phyloP scores from a whole-genome alignment of 2,797 vertebrate species.

The Paguma larvata region DNA sequence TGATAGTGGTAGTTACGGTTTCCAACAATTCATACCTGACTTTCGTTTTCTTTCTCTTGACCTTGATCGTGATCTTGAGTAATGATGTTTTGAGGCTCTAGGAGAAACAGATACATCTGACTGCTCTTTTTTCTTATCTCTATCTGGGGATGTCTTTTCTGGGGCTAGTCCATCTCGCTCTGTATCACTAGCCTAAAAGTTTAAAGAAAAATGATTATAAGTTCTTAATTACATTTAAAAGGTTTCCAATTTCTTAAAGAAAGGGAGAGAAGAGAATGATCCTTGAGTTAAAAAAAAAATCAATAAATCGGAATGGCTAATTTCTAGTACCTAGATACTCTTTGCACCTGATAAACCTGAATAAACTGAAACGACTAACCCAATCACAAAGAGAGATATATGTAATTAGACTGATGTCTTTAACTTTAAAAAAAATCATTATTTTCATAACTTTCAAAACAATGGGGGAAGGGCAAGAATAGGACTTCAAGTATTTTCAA shows the following conservation, averaged over 20 bases:
- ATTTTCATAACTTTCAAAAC: conserved; percentile 44
- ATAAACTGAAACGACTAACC: not conserved
- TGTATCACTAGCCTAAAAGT: conserved; percentile 93
- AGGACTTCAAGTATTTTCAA: not conserved
- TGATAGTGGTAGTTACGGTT: not conserved
- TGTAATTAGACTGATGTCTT: not conserved
- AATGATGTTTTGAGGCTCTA: conserved; percentile 95
- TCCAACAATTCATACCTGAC: conserved; percentile 87
- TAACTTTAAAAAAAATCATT: not conserved
- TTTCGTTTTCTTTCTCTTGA: conserved; percentile 94
- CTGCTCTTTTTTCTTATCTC: conserved; percentile 92
- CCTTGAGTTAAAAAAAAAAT: not conserved
- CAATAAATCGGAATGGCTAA: not conserved
- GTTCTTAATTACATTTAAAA: conserved; percentile 53
- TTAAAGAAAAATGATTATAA: conserved; percentile 50
- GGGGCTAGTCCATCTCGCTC: conserved; percentile 90
- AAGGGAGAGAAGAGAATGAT: not conserved
- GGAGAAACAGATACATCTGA: conserved; percentile 95
- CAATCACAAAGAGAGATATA: not conserved
- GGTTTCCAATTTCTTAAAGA: not conserved
- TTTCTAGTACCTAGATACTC: not conserved
- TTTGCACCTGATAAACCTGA: not conserved
- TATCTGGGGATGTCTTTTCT: conserved; percentile 91
- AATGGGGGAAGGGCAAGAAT: not conserved
- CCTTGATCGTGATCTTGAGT: conserved; percentile 96